These are phyloP conservation scores for Prosapia bicincta DNA, from an alignment of 2,888 invertebrate species.

Conservation along the genomic window DNA sequence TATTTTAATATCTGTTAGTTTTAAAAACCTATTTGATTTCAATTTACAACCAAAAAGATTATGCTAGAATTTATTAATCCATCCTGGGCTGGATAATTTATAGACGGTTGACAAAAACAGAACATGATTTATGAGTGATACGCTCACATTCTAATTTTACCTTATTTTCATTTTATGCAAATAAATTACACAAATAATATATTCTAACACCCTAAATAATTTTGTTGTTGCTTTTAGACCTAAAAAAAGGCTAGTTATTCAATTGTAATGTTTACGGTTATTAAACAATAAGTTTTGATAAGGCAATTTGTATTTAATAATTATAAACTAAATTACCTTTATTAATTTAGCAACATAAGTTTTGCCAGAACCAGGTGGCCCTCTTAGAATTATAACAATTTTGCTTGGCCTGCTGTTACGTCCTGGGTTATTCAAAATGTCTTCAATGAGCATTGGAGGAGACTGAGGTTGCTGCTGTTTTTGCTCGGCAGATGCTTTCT, in stretches of 20 bases:
- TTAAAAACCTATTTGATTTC: too few relatives aligned
- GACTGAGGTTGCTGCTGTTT: not conserved
- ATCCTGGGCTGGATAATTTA: too few relatives aligned
- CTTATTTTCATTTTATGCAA: too few relatives aligned
- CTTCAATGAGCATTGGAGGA: constrained; percentile 65
- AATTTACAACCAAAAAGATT: too few relatives aligned
- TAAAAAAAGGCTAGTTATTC: constrained; percentile 3
- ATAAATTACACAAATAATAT: too few relatives aligned
- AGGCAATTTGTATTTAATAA: constrained; percentile 6
- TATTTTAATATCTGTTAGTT: too few relatives aligned
- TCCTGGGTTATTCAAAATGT: constrained; percentile 76
- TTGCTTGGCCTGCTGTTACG: constrained; percentile 72
- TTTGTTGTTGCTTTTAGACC: not conserved
- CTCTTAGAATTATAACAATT: constrained; percentile 86
- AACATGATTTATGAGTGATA: too few relatives aligned
- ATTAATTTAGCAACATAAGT: constrained; percentile 85
- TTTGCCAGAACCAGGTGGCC: constrained; percentile 94
- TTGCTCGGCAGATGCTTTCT: not conserved
- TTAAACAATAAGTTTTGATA: not conserved
- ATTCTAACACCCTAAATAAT: not conserved
- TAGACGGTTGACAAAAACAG: too few relatives aligned
- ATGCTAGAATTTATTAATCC: too few relatives aligned
- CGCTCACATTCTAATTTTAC: too few relatives aligned
- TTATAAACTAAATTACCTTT: constrained; percentile 55
- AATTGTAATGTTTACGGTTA: not conserved